Conservation (phyloP, 2,888 invertebrate species). For the Nematopogon swammerdamellus region DNA sequence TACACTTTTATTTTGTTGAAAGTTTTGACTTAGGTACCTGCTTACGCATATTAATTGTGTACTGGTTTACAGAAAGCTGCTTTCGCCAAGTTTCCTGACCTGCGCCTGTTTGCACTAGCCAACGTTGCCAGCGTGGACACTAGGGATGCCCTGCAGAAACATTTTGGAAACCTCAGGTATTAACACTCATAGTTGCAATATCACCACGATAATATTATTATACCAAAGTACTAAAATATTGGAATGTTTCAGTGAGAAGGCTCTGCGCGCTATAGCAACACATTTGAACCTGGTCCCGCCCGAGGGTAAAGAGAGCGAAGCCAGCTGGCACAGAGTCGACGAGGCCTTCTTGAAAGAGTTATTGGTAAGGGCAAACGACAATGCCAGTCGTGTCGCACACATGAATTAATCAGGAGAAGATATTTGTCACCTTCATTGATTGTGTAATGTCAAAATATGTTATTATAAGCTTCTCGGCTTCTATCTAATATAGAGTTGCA, state of each 20-base stretch:
- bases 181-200: too few species aligned
- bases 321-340: conserved; percentile 76
- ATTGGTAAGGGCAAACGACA: conserved; percentile 62
- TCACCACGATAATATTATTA: too few species aligned
- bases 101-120: conserved; percentile 83
- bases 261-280: conserved; percentile 78
- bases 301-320: conserved; percentile 62
- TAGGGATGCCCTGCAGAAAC: conserved; percentile 75
- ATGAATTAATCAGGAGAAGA: too few species aligned
- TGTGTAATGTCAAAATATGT: too few species aligned
- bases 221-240: too few species aligned
- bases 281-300: conserved; percentile 84
- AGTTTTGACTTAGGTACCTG: too few species aligned
- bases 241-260: conserved; percentile 58
- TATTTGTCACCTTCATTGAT: too few species aligned
- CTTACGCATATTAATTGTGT: too few species aligned
- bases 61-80: conserved; percentile 81
- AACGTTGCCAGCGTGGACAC: conserved; percentile 97
- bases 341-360: conserved; percentile 81
- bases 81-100: conserved; percentile 85
- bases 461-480: too few species aligned
- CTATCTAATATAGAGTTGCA: too few species aligned
- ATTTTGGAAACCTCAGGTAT: conserved; percentile 75
- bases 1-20: too few species aligned
- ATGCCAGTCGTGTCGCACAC: too few species aligned